A percentile compares a stretch with the other conserved stretches of the same genome.
phyloP scores from a whole-genome alignment of 1,140 invertebrate genomes.

The Drosophila oshimai region DNA sequence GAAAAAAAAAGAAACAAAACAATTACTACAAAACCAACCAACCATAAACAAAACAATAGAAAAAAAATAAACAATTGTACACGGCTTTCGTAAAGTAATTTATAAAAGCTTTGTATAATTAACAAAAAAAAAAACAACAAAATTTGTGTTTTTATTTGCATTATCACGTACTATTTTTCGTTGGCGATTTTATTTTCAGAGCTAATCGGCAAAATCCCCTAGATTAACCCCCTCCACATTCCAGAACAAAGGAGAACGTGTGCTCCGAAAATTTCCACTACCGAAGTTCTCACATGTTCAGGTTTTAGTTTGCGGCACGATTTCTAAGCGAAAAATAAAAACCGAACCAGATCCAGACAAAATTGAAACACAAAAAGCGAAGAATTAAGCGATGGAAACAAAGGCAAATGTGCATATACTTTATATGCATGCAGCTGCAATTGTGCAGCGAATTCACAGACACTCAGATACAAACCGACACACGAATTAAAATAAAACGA shows the following conservation, averaged over 20 bases:
- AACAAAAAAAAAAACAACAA: conserved; percentile 52
- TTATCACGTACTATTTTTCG: conserved; percentile 22
- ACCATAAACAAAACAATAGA: conserved; percentile 56
- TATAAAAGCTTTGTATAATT: conserved; percentile 78
- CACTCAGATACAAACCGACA: conserved; percentile 4
- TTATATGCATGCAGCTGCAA: conserved; percentile 1
- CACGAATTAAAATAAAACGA: conserved; percentile 9
- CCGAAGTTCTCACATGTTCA: conserved; percentile 31
- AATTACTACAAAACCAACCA: conserved; percentile 48
- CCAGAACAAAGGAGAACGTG: conserved; percentile 20
- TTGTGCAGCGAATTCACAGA: background rate
- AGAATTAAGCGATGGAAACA: conserved; percentile 3
- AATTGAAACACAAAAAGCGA: background rate
- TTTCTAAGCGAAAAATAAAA: conserved; percentile 17
- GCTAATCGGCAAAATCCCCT: conserved; percentile 10
- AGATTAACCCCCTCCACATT: background rate
- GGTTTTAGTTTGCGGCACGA: conserved; percentile 27
- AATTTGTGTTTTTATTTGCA: conserved; percentile 65
- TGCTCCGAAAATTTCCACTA: conserved; percentile 28
- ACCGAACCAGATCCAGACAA: conserved; percentile 1
- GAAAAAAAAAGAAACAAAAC: conserved; percentile 40
- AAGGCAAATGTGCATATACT: background rate
- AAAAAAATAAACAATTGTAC: conserved; percentile 70
- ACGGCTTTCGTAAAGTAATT: conserved; percentile 70
- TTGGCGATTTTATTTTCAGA: conserved; percentile 23